Conservation (phyloP, 2,113 vertebrate genomes). For the Puma concolor region DNA sequence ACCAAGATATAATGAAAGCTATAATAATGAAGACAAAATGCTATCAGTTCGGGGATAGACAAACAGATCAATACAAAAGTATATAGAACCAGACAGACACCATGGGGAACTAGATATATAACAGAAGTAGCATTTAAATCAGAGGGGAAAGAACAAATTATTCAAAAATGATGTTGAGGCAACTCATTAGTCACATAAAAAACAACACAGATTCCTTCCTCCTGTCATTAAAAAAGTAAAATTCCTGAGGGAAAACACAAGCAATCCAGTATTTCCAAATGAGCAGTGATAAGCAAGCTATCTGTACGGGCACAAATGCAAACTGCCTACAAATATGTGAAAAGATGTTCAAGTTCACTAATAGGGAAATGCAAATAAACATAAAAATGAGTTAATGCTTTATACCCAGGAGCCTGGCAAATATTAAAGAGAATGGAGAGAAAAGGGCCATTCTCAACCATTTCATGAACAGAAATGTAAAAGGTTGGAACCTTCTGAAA, state of each 20-base stretch:
- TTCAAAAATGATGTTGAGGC: not conserved
- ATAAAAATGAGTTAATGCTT: not conserved
- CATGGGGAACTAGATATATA: not conserved
- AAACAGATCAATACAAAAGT: slow-evolving; percentile 4
- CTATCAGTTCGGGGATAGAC: not conserved
- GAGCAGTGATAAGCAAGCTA: not conserved
- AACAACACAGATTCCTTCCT: not conserved
- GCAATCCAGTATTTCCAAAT: not conserved
- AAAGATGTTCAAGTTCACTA: not conserved
- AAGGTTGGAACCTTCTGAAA: not conserved
- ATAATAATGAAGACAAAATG: slow-evolving; percentile 34
- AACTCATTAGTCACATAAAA: slow-evolving; percentile 17
- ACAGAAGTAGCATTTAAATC: not conserved
- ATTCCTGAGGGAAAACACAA: not conserved
- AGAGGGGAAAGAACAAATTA: not conserved
- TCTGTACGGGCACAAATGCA: not conserved
- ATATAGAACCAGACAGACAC: not conserved
- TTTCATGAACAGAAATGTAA: not conserved
- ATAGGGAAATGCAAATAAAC: not conserved
- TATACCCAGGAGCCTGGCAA: not conserved
- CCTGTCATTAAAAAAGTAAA: not conserved
- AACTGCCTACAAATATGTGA: not conserved
- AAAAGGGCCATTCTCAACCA: not conserved
- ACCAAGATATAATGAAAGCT: slow-evolving; percentile 12
- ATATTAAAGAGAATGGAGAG: not conserved